phyloP scores from a whole-genome alignment of 2,888 invertebrate genomes.

The Phyllotreta striolata region DNA sequence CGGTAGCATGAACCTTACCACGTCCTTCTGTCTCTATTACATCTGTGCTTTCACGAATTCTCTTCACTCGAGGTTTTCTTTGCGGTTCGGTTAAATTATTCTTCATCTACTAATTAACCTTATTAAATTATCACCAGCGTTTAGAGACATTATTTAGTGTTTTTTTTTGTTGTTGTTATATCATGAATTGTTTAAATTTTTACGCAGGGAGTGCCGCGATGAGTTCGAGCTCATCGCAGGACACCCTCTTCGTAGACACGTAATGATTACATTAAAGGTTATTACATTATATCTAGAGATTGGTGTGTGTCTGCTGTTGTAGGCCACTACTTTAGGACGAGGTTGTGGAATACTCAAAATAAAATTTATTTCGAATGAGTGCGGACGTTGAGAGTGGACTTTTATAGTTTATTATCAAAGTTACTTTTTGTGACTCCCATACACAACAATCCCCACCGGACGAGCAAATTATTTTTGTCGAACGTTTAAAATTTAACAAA shows the following conservation, averaged over 20 bases:
- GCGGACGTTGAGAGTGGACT: conserved; percentile 27
- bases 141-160: conserved; percentile 31
- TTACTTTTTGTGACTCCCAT: conserved; percentile 27
- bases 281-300: conserved; percentile 20
- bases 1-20: conserved; percentile 36
- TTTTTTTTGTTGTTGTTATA: not conserved
- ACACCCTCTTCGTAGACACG: no score
- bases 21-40: conserved; percentile 36
- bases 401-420: conserved; percentile 21
- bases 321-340: conserved; percentile 39
- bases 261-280: conserved; percentile 6
- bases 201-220: conserved; percentile 30
- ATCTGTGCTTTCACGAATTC: conserved; percentile 33
- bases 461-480: no score
- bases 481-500: no score
- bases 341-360: conserved; percentile 37
- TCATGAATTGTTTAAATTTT: conserved; percentile 18
- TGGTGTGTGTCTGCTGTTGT: conserved; percentile 42
- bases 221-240: no score
- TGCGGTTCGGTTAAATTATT: conserved; percentile 32
- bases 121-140: conserved; percentile 52
- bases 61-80: conserved; percentile 30
- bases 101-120: conserved; percentile 37
- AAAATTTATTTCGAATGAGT: conserved; percentile 29
- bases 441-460: conserved; percentile 21